Base-by-base conservation (phyloP, 2,797 vertebrate species). In the Botia kubotai region DNA sequence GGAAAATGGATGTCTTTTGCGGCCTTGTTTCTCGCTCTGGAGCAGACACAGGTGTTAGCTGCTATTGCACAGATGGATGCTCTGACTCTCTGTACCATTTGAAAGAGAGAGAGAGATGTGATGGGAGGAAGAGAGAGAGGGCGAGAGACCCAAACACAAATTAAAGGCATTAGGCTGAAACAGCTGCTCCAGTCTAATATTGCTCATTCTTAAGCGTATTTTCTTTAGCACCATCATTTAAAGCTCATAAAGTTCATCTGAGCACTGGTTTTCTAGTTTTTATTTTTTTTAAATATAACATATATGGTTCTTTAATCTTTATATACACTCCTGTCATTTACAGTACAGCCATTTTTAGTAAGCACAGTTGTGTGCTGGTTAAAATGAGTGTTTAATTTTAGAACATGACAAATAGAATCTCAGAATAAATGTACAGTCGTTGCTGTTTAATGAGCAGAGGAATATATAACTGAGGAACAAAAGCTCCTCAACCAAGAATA, bases 21-120 rank as follows among this genome's bases (percentile, higher is more conserved):
- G 57, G 67, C 36, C 65, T 68, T 74, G 36, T 77, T 81, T 80
- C 36, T 73, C 80, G 80, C 71, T 81, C 74, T 17, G 75, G 46
- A 85, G 77, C 72, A 82, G 74, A 79, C 82, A 75, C 82, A 87
- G 86, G 80, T 85, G 84, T 77, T 80, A 63, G 65, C 80, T 84
- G 81, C 52, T 82, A 75, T 58, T 33, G 58, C 79, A 70, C 79
- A 83, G 81, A 85, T 85, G 70, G 82, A 82, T 82, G 29, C 36
- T 75, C 48, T 80, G 80, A 67, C 63, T 75, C 67, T 72, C 46
- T 69, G 66, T 62, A 53, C 76, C 73, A 65, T 80, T 80, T 80
- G 33, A 77, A 75, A 77, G 17, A 63, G 74, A 69, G 58, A 23
- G 76, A 75, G 58, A 26, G 65, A 11, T 60, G 33, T 72, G 23